Percentiles rank a stretch among this genome's conserved stretches.
Conservation (phyloP, 1,140 invertebrate species). For the Magallana gigas region DNA sequence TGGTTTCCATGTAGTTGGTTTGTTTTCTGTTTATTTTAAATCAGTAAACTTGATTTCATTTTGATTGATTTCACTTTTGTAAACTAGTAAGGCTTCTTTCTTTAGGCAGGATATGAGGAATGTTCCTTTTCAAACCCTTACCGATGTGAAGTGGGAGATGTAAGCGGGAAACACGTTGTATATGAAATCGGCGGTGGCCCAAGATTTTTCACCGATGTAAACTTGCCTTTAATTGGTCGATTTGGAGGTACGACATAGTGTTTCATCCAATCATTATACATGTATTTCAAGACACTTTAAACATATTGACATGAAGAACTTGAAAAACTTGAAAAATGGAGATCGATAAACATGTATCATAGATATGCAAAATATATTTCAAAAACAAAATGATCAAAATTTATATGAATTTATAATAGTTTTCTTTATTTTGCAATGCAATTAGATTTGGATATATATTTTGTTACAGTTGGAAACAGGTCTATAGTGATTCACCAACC, state of each 20-base stretch:
- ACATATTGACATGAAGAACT: too few species aligned
- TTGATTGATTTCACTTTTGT: too few species aligned
- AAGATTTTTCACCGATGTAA: constrained; percentile 89
- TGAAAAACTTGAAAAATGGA: too few species aligned
- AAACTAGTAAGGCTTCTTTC: not conserved
- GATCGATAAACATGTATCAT: too few species aligned
- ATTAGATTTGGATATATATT: not conserved
- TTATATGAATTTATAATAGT: too few species aligned
- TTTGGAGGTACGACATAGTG: constrained; percentile 68
- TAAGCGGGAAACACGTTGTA: constrained; percentile 90
- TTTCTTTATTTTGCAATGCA: too few species aligned
- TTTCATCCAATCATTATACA: not conserved
- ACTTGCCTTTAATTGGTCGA: constrained; percentile 87
- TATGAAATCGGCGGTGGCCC: constrained; percentile 90
- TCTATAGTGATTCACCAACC: constrained; percentile 85
- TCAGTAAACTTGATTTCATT: not conserved
- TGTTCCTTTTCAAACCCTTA: constrained; percentile 92
- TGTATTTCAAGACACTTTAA: not conserved
- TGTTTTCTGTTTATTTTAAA: too few species aligned
- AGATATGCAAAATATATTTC: too few species aligned
- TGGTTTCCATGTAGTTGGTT: too few species aligned
- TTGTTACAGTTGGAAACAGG: constrained; percentile 55
- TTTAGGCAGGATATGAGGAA: constrained; percentile 85
- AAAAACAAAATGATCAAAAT: too few species aligned
- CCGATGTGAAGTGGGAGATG: constrained; percentile 95